A percentile compares a stretch with the other conserved stretches of the same genome.
Conservation (phyloP, 2,113 vertebrate species). For the Girardinichthys multiradiatus region DNA sequence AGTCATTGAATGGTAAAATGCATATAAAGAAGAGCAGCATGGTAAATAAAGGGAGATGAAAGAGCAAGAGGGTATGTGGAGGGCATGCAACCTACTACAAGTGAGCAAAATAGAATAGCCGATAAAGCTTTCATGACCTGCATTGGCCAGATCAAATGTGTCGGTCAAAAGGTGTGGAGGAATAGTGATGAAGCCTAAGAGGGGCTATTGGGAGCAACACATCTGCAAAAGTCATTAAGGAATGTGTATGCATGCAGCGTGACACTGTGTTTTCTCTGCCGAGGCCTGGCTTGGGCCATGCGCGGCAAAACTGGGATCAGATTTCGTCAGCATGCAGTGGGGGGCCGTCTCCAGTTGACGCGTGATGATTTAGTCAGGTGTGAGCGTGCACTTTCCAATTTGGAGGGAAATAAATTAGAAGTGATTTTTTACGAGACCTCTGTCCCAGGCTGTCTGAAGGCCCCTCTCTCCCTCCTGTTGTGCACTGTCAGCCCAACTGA, state of each 20-base stretch:
- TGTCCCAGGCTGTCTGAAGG: conserved; percentile 78
- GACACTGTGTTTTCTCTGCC: conserved; percentile 82
- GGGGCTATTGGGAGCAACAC: conserved; percentile 76
- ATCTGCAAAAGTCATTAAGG: conserved; percentile 97
- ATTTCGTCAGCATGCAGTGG: conserved; percentile 95
- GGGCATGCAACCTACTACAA: conserved; percentile 40
- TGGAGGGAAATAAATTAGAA: conserved; percentile 99
- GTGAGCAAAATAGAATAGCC: conserved; percentile 69
- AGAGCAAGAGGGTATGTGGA: conserved; percentile 52
- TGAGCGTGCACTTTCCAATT: conserved; percentile 99
- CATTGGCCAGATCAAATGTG: conserved; percentile 58
- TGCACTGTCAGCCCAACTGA: conserved; percentile 81
- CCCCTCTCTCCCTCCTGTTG: conserved; percentile 63
- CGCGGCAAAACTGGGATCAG: conserved; percentile 95
- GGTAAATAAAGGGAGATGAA: conserved; percentile 18
- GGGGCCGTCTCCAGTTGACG: conserved; percentile 96
- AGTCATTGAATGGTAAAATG: conserved; percentile 4
- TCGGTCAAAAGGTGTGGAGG: conserved; percentile 32
- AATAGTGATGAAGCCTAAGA: conserved; percentile 36
- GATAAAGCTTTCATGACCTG: conserved; percentile 80
- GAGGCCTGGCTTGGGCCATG: conserved; percentile 86
- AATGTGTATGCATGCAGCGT: conserved; percentile 62
- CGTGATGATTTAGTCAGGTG: conserved; percentile 99
- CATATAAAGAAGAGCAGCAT: conserved; percentile 6
- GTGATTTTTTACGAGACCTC: conserved; percentile 98